These are phyloP conservation scores for Brachyalestes nurse DNA, from an alignment of 2,797 vertebrate species.

Conservation along the genomic window DNA sequence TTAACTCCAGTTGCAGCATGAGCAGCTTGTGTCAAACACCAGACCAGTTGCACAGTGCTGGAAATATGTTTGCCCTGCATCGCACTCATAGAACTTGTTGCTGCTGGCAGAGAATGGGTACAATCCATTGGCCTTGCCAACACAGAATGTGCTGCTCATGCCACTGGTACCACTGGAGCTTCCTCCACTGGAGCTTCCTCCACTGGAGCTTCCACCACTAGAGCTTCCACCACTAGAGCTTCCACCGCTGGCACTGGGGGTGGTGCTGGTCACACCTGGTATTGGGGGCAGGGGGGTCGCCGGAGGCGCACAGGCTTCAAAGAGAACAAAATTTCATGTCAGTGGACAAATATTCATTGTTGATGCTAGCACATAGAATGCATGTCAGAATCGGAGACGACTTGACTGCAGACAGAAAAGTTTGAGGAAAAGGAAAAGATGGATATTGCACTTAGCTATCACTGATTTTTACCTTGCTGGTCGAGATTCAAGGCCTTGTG, in stretches of 20 bases:
- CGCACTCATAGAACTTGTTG: conserved; percentile 68
- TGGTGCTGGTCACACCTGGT: conserved; percentile 53
- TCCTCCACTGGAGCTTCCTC: conserved; percentile 27
- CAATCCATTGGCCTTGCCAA: conserved; percentile 62
- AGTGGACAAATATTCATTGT: neutral
- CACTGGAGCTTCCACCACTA: conserved; percentile 27
- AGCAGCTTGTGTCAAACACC: conserved; percentile 67
- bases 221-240: conserved; percentile 35
- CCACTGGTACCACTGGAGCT: conserved; percentile 54
- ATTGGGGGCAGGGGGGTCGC: conserved; percentile 65
- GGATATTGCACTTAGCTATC: neutral
- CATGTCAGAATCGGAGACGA: neutral
- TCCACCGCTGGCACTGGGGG: conserved; percentile 36
- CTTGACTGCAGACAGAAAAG: neutral
- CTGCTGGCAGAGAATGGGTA: conserved; percentile 61
- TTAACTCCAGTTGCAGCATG: conserved; percentile 66
- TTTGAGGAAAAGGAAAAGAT: neutral
- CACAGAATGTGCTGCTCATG: conserved; percentile 65
- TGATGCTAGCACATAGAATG: no score
- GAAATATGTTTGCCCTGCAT: conserved; percentile 61
- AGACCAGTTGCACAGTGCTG: conserved; percentile 60
- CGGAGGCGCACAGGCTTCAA: conserved; percentile 65
- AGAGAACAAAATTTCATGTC: conserved; percentile 31
- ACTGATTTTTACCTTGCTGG: conserved; percentile 55
- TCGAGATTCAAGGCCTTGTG: conserved; percentile 69